Evolutionary conservation across 1,140 invertebrate species (phyloP), one percentile per base, ranked within the genome.

Genomic region (Caligus rogercresseyi): DNA sequence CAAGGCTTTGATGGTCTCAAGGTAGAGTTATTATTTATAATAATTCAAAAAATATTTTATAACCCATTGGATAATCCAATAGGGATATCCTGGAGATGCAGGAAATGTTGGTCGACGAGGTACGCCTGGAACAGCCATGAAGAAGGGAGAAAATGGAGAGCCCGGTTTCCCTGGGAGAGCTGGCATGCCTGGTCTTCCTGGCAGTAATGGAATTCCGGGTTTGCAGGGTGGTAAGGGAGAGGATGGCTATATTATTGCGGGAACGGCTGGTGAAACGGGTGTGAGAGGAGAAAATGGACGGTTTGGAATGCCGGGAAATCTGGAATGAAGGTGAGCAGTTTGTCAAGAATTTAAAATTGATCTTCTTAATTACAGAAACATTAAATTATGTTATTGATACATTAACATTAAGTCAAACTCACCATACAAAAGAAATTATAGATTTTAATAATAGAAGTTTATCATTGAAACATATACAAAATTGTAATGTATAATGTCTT

Each of bases 151-250:
- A 13, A 72, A 71, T 24, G 75, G 75, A 56, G 72, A 72, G 16
- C 67, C 68, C 53, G 63, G 63, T 1, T 3, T 23, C 1, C 60
- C 18, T n/a, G 63, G 63, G 18, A 31, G 15, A 25, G 3, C 19
- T 18, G 64, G 64, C 7, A 15, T 66, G 66, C 79, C 83, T 21
- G 86, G 86, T 52, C 75, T 78, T 52, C 77, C 78, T 25, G 84
- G 83, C 16, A 7, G 7, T 15, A 14, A 61, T n/a, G 58, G 58
- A 52, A 18, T 11, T 16, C 14, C 13, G 11, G 58, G 58, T 55
- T 4, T 23, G 20, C 7, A 4, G 16, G 58, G 58, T 4, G 13
- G 13, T 3, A 23, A 20, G 15, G 56, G 56, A 25, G 53, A 54
- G 7, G 53, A 54, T 54, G 53, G 4, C 13, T 54, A 54, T 54